Base-by-base conservation (phyloP, 2,113 vertebrate species). In the Rhinoptilus africanus region DNA sequence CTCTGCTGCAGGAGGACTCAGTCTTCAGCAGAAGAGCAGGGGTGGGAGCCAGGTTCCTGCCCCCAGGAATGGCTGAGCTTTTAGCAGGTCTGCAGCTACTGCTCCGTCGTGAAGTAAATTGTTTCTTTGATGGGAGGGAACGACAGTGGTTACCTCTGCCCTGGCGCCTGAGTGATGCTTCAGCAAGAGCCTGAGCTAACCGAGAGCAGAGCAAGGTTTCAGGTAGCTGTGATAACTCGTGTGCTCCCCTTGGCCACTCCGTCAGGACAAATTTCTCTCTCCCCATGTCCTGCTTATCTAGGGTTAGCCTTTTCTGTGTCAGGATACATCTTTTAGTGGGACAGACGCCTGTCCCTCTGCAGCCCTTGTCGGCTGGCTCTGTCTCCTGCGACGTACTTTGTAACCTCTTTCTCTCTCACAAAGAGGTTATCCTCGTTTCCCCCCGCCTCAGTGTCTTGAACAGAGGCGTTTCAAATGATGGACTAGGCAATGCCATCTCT, bases 381-480 rank as follows among this genome's bases (percentile, higher is more conserved):
- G 1, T 89, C 82, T 77, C 77, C 66, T 81, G 14, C 3, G 0
- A 39, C 0, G 2, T 75, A 54, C 81, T 88, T 94, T 34, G 27
- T 86, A 93, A 92, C 91, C 92, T 94, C 89, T 92, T 93, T 84
- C 59, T 83, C 50, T 91, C 66, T 87, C 75, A 50, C 76, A 92
- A 94, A 75, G 91, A 95, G 83, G 76, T 93, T 95, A 79, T 92
- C 95, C 93, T 97, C 67, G 5, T 88, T 96, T 97, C 48, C 59
- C 86, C 85, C 48, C 0, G 2, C 26, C 43, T 60, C 13, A 10
- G 28, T 69, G 17, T 39, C 81, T 66, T 24, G 8, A 87, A 59
- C 19, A 85, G 63, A 21, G 1, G n/a, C 4, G 0, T 77, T 80
- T 92, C 59, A 84, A 51, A 43, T 54, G 45, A 50, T 34, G 32